Percentiles rank a stretch among this genome's conserved stretches.
Conservation (phyloP, 2,113 vertebrate genomes). For the Hippoglossus stenolepis region DNA sequence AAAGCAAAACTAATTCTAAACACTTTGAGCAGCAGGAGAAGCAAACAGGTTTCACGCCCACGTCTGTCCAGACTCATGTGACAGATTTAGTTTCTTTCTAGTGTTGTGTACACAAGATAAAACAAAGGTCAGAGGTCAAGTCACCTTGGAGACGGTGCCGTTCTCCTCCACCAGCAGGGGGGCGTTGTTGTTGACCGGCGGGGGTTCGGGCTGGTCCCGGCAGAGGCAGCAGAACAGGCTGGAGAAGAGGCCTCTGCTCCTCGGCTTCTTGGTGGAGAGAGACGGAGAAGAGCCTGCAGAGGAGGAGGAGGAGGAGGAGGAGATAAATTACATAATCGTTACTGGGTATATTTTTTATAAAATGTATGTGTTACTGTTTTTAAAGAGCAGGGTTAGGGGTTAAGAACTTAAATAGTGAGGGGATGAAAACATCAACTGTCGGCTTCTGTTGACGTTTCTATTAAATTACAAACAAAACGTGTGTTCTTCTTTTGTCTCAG, state of each 20-base stretch:
- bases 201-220: slow-evolving; percentile 84
- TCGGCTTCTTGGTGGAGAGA: slow-evolving; percentile 86
- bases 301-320: background rate
- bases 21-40: too few relatives aligned
- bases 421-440: too few relatives aligned
- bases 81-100: too few relatives aligned
- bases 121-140: background rate
- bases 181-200: slow-evolving; percentile 89
- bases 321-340: background rate
- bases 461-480: background rate
- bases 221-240: slow-evolving; percentile 92
- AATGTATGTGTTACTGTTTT: too few relatives aligned
- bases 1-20: background rate
- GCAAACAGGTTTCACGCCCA: too few relatives aligned
- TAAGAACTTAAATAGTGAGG: too few relatives aligned
- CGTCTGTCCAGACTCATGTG: too few relatives aligned
- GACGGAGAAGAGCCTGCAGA: slow-evolving; percentile 82
- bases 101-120: too few relatives aligned
- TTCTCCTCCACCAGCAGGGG: slow-evolving; percentile 91
- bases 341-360: too few relatives aligned
- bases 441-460: too few relatives aligned
- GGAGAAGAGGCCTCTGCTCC: slow-evolving; percentile 87
- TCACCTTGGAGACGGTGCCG: slow-evolving; percentile 88
- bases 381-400: too few relatives aligned
- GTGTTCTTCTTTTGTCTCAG: background rate